Evolutionary conservation across 2,113 vertebrate genomes (phyloP).

Genomic region (Clarias macrocephalus): DNA sequence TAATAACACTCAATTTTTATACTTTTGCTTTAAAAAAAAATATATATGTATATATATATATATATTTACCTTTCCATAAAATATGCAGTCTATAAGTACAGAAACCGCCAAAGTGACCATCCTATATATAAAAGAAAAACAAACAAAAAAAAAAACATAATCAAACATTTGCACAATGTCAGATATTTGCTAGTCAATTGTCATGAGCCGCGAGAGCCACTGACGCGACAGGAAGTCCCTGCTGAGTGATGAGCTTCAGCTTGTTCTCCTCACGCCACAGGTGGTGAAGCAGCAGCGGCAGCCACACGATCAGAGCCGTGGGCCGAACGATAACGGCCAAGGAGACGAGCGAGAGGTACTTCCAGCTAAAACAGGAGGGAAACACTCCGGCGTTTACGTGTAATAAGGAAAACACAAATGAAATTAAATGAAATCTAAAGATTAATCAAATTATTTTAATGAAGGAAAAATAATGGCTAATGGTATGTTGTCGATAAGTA

Average conservation of each 20-base stretch:
- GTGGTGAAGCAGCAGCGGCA: slow-evolving; percentile 83
- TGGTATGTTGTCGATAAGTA: background rate
- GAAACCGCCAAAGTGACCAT: slow-evolving; percentile 76
- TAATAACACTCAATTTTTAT: background rate
- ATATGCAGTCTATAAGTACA: slow-evolving; percentile 83
- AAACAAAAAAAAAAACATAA: too few relatives aligned
- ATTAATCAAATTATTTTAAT: background rate
- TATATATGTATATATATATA: too few relatives aligned
- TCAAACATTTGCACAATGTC: background rate
- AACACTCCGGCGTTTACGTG: background rate
- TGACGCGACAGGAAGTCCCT: slow-evolving; percentile 82
- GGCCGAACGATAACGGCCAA: slow-evolving; percentile 86
- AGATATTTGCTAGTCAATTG: background rate
- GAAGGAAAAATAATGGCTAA: background rate
- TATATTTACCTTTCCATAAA: slow-evolving; percentile 86
- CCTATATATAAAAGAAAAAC: slow-evolving; percentile 70
- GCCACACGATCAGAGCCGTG: slow-evolving; percentile 87
- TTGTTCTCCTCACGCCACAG: slow-evolving; percentile 82
- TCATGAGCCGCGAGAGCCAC: slow-evolving; percentile 36
- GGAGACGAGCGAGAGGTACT: slow-evolving; percentile 81
- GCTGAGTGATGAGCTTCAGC: slow-evolving; percentile 73
- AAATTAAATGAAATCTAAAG: background rate
- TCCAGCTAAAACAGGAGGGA: slow-evolving; percentile 69
- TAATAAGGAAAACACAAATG: background rate
- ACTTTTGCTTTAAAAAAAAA: too few relatives aligned